Conservation (phyloP, 1,140 invertebrate genomes). For the Drosophila paulistorum region DNA sequence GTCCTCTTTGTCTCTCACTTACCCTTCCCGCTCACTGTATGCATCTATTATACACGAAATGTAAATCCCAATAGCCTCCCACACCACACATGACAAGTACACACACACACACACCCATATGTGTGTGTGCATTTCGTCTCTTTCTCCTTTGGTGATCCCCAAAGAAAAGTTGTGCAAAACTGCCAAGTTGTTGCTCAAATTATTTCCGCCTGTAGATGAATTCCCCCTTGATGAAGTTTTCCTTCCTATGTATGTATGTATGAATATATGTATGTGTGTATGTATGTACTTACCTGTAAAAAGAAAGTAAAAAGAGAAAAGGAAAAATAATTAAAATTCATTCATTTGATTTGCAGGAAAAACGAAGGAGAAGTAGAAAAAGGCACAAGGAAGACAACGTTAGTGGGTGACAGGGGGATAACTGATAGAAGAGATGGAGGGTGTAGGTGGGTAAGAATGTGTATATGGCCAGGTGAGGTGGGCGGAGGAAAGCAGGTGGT, state of each 20-base stretch:
- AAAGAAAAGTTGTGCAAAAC: constrained; percentile 20
- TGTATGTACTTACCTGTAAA: neutral
- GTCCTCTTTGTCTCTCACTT: neutral
- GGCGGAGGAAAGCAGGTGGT: constrained; percentile 10
- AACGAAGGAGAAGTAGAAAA: constrained; percentile 11
- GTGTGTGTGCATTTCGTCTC: neutral
- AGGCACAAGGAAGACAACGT: neutral
- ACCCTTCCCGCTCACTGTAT: neutral
- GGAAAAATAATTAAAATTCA: constrained; percentile 80
- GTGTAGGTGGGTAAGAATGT: neutral
- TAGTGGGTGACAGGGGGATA: neutral
- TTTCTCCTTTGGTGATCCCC: neutral
- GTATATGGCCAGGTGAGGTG: neutral
- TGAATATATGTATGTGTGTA: neutral
- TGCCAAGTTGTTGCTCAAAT: constrained; percentile 13
- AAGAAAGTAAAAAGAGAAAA: constrained; percentile 24
- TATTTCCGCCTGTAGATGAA: constrained; percentile 20
- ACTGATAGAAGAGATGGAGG: no score
- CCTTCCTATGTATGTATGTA: neutral
- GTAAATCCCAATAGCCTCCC: constrained; percentile 26
- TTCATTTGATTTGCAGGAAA: constrained; percentile 70
- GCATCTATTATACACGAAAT: neutral
- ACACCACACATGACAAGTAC: constrained; percentile 18
- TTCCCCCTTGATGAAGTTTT: constrained; percentile 7
- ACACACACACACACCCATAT: neutral